Evolutionary conservation across 2,113 vertebrate genomes (phyloP).

Genomic region (Pterophyllum scalare): DNA sequence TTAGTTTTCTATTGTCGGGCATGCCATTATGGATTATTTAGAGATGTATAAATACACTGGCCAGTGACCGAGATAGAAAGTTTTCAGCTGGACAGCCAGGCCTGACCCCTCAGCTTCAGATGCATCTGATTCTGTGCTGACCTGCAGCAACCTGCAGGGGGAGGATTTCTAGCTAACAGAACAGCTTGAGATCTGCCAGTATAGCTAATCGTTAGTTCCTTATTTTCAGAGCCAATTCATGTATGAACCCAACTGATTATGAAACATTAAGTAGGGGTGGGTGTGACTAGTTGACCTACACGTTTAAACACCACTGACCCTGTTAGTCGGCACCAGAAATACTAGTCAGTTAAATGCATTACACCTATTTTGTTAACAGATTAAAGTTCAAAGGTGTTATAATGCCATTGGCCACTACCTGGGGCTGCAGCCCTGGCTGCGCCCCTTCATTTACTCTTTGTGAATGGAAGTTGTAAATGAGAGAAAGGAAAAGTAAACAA

Average conservation of each 20-base stretch:
- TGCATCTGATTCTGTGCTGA: background rate
- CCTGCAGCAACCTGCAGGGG: background rate
- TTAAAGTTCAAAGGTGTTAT: no score
- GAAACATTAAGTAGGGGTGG: background rate
- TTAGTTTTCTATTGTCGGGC: accelerated
- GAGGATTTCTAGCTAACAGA: no score
- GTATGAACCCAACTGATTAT: background rate
- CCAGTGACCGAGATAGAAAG: background rate
- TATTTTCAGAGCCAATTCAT: background rate
- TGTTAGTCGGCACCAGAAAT: no score
- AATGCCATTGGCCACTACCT: no score
- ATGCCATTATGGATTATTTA: background rate
- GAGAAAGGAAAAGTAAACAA: no score
- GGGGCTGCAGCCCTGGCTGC: no score
- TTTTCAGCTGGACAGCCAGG: background rate
- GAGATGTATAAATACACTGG: background rate
- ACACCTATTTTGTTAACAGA: no score
- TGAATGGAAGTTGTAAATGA: no score
- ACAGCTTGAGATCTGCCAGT: background rate
- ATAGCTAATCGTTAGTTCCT: accelerated
- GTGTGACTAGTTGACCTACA: no score
- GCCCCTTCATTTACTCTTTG: no score
- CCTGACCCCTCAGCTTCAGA: background rate
- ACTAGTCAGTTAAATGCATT: no score
- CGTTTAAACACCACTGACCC: no score